Conservation (phyloP, 2,888 invertebrate genomes). For the Elegia similella region DNA sequence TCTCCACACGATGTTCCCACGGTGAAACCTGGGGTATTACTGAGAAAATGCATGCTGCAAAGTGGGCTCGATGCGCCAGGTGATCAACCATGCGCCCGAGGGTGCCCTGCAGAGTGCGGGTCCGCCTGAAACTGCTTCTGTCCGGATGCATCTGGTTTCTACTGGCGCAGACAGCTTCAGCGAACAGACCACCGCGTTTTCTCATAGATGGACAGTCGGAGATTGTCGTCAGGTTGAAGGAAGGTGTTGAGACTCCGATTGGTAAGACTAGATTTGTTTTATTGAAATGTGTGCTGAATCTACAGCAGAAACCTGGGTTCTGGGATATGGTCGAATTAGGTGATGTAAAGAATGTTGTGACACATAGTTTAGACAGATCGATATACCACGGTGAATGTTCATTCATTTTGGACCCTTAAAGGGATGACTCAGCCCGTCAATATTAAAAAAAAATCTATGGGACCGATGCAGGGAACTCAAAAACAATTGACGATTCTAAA, state of each 20-base stretch:
- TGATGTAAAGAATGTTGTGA: no score
- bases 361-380: no score
- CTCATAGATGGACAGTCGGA: slow-evolving; percentile 94
- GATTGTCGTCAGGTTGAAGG: slow-evolving; percentile 93
- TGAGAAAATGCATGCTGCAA: slow-evolving; percentile 64
- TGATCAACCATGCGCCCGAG: slow-evolving; percentile 59
- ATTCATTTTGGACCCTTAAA: no score
- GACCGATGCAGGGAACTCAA: no score
- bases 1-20: slow-evolving; percentile 57
- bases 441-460: no score
- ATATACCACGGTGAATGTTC: no score
- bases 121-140: slow-evolving; percentile 65
- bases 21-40: slow-evolving; percentile 68
- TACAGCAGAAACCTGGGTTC: no score
- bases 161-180: slow-evolving; percentile 46
- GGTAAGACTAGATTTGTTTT: slow-evolving; percentile 80
- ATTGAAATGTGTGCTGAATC: no score
- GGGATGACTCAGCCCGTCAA: no score
- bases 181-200: slow-evolving; percentile 93
- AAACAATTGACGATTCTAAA: no score
- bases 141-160: slow-evolving; percentile 41
- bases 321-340: no score
- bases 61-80: slow-evolving; percentile 57
- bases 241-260: slow-evolving; percentile 91
- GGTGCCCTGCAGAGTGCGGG: slow-evolving; percentile 50